phyloP scores from a whole-genome alignment of 2,797 vertebrate genomes.

The Yasuhikotakia modesta region DNA sequence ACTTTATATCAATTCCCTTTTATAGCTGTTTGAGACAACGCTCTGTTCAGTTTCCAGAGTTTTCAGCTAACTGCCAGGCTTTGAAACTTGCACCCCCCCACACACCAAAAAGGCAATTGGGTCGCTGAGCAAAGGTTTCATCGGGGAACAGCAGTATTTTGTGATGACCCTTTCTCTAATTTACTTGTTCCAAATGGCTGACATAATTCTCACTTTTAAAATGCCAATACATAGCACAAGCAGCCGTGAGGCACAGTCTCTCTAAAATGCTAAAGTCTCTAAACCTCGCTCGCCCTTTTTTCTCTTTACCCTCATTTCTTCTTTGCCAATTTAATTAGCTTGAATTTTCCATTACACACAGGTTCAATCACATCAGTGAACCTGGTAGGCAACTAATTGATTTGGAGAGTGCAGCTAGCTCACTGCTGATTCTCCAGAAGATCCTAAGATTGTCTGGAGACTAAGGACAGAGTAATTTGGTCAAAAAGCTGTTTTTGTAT shows the following conservation, averaged over 20 bases:
- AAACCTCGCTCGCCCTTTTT: slow-evolving; percentile 56
- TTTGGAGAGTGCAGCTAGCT: slow-evolving; percentile 58
- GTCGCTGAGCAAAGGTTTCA: neutral
- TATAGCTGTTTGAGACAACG: neutral
- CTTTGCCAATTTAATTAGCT: slow-evolving; percentile 68
- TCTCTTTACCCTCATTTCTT: slow-evolving; percentile 62
- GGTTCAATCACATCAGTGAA: slow-evolving; percentile 65
- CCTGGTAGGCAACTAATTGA: slow-evolving; percentile 67
- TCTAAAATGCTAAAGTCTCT: slow-evolving; percentile 44
- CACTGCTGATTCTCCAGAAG: slow-evolving; percentile 60
- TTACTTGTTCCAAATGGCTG: slow-evolving; percentile 27
- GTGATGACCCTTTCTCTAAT: slow-evolving; percentile 25
- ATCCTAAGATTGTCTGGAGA: slow-evolving; percentile 63
- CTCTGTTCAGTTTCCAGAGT: neutral
- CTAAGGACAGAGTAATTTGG: slow-evolving; percentile 77
- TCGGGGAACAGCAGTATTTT: neutral
- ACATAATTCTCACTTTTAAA: slow-evolving; percentile 42
- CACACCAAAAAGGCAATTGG: neutral
- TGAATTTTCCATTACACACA: slow-evolving; percentile 68
- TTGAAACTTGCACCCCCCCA: neutral
- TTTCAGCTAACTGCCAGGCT: neutral
- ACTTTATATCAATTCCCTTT: neutral
- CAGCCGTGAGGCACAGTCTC: slow-evolving; percentile 22
- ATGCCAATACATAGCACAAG: slow-evolving; percentile 36
- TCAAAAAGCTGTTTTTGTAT: slow-evolving; percentile 86